These are phyloP conservation scores for Cyrtonyx montezumae DNA, from an alignment of 2,113 vertebrate genomes.

Conservation along the genomic window DNA sequence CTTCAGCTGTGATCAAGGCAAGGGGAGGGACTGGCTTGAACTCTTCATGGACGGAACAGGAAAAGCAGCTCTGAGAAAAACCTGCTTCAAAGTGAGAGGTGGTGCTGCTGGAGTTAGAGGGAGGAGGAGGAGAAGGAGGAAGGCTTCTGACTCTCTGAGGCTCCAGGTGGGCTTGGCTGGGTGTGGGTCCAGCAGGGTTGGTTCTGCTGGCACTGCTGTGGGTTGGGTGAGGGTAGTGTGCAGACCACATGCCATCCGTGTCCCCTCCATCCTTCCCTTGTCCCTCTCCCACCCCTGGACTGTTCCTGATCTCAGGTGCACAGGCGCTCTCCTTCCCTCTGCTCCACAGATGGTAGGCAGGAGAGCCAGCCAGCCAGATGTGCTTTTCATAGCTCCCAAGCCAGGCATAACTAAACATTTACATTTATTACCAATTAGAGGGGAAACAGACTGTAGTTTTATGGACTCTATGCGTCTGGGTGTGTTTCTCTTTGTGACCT, in stretches of 20 bases:
- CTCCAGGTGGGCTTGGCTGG: not conserved
- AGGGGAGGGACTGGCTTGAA: not conserved
- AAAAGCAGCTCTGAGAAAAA: conserved; percentile 5
- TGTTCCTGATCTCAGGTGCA: not conserved
- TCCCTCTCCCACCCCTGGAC: not conserved
- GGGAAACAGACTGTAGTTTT: conserved; percentile 83
- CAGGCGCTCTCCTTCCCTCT: not conserved
- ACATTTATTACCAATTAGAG: conserved; percentile 87
- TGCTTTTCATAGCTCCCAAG: conserved; percentile 83
- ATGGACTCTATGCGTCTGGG: conserved; percentile 76
- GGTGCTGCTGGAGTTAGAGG: conserved; percentile 27
- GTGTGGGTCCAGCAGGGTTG: not conserved
- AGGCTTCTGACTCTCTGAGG: not conserved
- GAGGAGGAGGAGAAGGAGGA: not conserved
- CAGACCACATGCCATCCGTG: not conserved
- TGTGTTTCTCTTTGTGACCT: conserved; percentile 73
- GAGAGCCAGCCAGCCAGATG: conserved; percentile 80
- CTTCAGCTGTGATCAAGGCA: conserved; percentile 65
- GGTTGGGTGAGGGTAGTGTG: not conserved
- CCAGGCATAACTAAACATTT: conserved; percentile 86
- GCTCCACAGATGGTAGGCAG: conserved; percentile 76
- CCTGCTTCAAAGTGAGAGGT: conserved; percentile 57
- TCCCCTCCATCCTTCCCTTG: not conserved
- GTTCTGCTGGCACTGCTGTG: not conserved
- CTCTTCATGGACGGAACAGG: not conserved